Evolutionary conservation across 1,140 invertebrate species (phyloP), one percentile per base, ranked within the genome.

Genomic region (Formica exsecta): DNA sequence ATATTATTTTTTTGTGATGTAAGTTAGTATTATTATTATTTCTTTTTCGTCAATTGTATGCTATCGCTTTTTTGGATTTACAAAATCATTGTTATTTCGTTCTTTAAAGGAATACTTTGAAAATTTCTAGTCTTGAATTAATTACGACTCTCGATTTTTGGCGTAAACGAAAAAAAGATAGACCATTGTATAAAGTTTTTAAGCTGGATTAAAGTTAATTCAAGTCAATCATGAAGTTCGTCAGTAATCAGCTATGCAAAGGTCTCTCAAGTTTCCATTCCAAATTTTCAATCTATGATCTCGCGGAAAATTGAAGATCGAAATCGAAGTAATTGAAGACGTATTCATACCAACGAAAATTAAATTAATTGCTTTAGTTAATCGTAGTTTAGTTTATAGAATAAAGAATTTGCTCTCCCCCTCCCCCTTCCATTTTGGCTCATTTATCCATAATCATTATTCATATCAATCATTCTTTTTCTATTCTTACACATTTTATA

Each of bases 181-280:
- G 22, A 32, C 51, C 62, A 19, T 48, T 7, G 76, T 57, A 74
- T 29, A 8, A 84, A 84, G 57, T 84, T 84, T 75, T 84, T 84
- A 73, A 84, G 44, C 22, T 13, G 25, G 38, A 84, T 84, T 84
- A 62, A 84, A 84, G 57, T 84, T 84, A 75, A 84, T 75, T 75
- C 19, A 16, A 75, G 61, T 29, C 57, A 83, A 83, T 83, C 80
- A 29, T 29, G 44, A 64, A 84, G 70, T 75, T 84, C 57, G 25
- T 13, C n/a, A 22, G 19, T 83, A 84, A 84, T 84, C 44, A 84
- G 57, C 19, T 38, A 48, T 80, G 13, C 22, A 80, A 80, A 80
- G 48, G 16, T 57, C 16, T 32, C 51, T n/a, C 8, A 4, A 54
- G 32, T 80, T 80, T 41, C 16, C 48, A 41, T 29, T 8, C 25